Base-by-base conservation (phyloP, 2,888 invertebrate genomes). In the Drosophila colorata region DNA sequence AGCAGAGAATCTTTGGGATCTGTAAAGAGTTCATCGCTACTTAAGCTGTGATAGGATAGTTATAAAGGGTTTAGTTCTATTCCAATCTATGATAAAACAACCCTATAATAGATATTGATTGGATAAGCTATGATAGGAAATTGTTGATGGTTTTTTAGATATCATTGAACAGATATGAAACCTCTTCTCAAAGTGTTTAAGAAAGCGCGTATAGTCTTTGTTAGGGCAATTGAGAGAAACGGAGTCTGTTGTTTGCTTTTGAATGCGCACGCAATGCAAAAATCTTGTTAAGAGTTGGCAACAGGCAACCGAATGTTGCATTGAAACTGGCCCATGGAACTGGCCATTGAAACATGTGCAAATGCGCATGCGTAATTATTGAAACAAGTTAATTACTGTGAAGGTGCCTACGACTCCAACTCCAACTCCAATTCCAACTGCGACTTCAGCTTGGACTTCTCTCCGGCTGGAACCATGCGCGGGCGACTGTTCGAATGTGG, bases 331-430 rank as follows among this genome's bases (percentile, higher is more conserved):
- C 46, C 38, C 41, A 60, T 8, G 59, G 68, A 59, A 40, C 44
- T 46, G 63, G 68, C 23, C 65, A 60, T 71, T 44, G 75, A 69
- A 85, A 88, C 85, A 89, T 85, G 88, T 86, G 89, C 86, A 88
- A 80, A 87, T 89, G 80, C 74, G 89, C 85, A 87, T 87, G 86
- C 88, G 89, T 83, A 88, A 87, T 87, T 87, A 89, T 88, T 89
- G 89, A 78, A 89, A 88, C 89, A 89, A 87, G 89, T 89, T 89
- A 89, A 87, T 87, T 87, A 87, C 89, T 87, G 88, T 43, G 76
- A 67, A 79, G 88, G 87, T 86, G 86, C 86, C 74, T 69, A 44
- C 57, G 51, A 63, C 53, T 64, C 46, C 65, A 46, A 67, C 64
- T 57, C 25, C 51, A 14, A 65, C 55, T 70, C 20, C 59, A 37